Percentiles rank a stretch among this genome's conserved stretches.
Conservation (phyloP, 2,888 invertebrate genomes). For the Cheilosia vernalis region DNA sequence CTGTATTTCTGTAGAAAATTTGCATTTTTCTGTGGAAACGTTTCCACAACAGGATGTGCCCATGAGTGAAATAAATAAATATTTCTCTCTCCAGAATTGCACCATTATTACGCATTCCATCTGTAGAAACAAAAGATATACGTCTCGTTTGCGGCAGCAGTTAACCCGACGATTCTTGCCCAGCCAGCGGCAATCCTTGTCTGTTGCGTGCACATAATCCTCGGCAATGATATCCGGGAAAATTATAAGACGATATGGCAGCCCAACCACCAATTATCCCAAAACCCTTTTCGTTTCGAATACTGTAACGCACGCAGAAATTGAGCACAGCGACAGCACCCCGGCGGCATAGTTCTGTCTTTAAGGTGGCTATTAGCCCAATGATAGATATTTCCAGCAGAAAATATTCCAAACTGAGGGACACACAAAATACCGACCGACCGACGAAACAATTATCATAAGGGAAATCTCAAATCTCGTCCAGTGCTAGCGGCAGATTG, state of each 20-base stretch:
- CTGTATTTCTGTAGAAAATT: background rate
- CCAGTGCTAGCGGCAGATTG: conserved; percentile 69
- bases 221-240: conserved; percentile 71
- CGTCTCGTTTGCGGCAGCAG: conserved; percentile 24
- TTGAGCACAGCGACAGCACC: conserved; percentile 24
- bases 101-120: conserved; percentile 69
- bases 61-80: background rate
- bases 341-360: conserved; percentile 75
- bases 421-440: conserved; percentile 29
- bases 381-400: conserved; percentile 74
- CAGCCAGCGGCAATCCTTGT: conserved; percentile 67
- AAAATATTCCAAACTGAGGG: conserved; percentile 38
- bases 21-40: conserved; percentile 12
- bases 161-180: conserved; percentile 40
- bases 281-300: conserved; percentile 9
- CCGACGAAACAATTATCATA: conserved; percentile 69
- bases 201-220: conserved; percentile 75
- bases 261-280: conserved; percentile 71
- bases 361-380: conserved; percentile 75
- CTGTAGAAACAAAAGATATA: conserved; percentile 23
- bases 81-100: conserved; percentile 35
- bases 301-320: conserved; percentile 68
- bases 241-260: conserved; percentile 71
- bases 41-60: background rate
- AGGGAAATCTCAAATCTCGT: conserved; percentile 70